Base-by-base conservation (phyloP, 2,888 invertebrate species). In the Strigamia maritima region DNA sequence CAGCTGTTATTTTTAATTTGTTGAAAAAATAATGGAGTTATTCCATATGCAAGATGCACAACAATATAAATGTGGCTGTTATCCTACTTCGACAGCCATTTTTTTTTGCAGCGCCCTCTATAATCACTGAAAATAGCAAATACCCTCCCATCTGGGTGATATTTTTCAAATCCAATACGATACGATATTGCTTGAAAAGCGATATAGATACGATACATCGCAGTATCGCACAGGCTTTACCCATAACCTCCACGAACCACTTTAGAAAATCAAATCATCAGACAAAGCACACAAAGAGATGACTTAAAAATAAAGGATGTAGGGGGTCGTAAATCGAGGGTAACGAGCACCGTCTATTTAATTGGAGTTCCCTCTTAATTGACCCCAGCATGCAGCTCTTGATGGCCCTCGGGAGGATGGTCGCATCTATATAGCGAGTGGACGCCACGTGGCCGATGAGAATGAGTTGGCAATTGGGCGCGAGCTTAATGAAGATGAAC, bases 301-400 rank as follows among this genome's bases (percentile, higher is more conserved):
- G 44, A 44, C 44, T 44, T 44, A 54, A 54, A 54, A 54, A 54
- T 54, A 19, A n/a, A n/a, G 19, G 19, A n/a, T n/a, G n/a, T n/a
- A n/a, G n/a, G n/a, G n/a, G n/a, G n/a, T n/a, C 54, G 7, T 54
- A 54, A 54, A 54, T 54, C 54, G 54, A 54, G 54, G 19, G 54
- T 54, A 54, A 54, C 54, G 54, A 54, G 54, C 54, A 54, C 54
- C 54, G 54, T n/a, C 54, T 54, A 54, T 54, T 54, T 54, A 54
- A 54, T 54, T 54, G 54, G 7, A 54, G 54, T 54, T 54, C 54
- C 8, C 54, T 54, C 54, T 54, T 54, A 54, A 54, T 54, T 54
- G 54, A 54, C 54, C 44, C 54, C 54, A 54, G 54, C 54, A 54
- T 54, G 54, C 54, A 54, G 54, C 54, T 12, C 44, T 54, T 54